Evolutionary conservation across 2,888 invertebrate species (phyloP).

Genomic region (Aethes cnicana): DNA sequence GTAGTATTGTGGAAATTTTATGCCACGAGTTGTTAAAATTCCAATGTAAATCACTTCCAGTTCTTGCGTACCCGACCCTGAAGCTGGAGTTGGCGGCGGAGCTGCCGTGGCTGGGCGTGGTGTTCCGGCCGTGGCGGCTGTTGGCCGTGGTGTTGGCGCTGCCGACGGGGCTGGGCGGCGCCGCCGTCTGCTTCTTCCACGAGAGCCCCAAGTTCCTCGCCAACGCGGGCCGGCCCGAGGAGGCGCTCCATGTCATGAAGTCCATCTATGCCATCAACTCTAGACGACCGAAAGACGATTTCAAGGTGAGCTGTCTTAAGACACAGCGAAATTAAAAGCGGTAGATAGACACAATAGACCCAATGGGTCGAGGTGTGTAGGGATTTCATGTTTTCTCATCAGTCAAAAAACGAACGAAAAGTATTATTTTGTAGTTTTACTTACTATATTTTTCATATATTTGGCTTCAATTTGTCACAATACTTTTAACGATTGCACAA

Average conservation of each 20-base stretch:
- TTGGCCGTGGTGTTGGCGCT: slow-evolving; percentile 80
- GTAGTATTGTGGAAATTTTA: too few relatives aligned
- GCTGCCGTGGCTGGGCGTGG: slow-evolving; percentile 71
- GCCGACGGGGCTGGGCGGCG: slow-evolving; percentile 77
- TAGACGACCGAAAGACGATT: slow-evolving; percentile 48
- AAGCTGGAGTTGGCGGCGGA: slow-evolving; percentile 74
- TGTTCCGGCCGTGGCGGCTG: slow-evolving; percentile 88
- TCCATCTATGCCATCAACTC: slow-evolving; percentile 64
- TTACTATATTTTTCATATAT: too few relatives aligned
- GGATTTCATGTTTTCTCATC: too few relatives aligned
- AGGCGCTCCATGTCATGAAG: slow-evolving; percentile 79
- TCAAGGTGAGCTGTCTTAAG: too few relatives aligned
- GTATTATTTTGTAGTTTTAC: too few relatives aligned
- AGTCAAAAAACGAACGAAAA: too few relatives aligned
- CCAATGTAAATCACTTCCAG: slow-evolving; percentile 53
- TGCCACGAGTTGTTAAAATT: too few relatives aligned
- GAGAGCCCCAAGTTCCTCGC: slow-evolving; percentile 91
- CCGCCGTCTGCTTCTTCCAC: slow-evolving; percentile 83
- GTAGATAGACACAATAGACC: too few relatives aligned
- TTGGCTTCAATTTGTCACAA: too few relatives aligned
- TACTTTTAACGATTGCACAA: too few relatives aligned
- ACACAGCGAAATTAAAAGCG: too few relatives aligned
- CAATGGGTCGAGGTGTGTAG: too few relatives aligned
- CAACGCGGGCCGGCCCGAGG: slow-evolving; percentile 82
- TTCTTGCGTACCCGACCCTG: slow-evolving; percentile 85